phyloP scores from a whole-genome alignment of 1,140 invertebrate genomes.

The Agrypnia vestita region DNA sequence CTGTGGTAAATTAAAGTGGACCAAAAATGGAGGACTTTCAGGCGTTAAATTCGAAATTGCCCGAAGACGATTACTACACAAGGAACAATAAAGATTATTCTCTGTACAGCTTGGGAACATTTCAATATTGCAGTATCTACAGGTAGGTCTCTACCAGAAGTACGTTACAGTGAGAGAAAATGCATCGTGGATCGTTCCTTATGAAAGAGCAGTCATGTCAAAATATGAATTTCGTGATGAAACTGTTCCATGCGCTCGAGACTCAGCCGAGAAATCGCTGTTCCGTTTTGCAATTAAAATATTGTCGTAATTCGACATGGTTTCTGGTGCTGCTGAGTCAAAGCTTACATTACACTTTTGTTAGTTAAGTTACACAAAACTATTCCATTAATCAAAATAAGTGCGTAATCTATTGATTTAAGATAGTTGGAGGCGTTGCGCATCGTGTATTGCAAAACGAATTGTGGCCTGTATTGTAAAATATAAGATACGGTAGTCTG shows the following conservation, averaged over 20 bases:
- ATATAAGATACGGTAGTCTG: too few relatives aligned
- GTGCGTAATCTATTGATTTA: too few relatives aligned
- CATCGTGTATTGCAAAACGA: too few relatives aligned
- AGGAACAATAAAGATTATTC: constrained; percentile 69
- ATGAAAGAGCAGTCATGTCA: constrained; percentile 30
- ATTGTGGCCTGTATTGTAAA: too few relatives aligned
- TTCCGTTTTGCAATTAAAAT: constrained; percentile 27
- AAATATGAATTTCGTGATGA: constrained; percentile 21
- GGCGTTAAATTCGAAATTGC: constrained; percentile 22
- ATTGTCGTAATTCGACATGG: constrained; percentile 36
- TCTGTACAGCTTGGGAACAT: constrained; percentile 70
- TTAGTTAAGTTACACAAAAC: too few relatives aligned
- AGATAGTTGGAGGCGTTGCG: too few relatives aligned
- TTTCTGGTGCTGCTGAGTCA: background rate
- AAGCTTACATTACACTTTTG: constrained; percentile 4
- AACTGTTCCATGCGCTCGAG: constrained; percentile 21
- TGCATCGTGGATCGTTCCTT: constrained; percentile 13
- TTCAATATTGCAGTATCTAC: constrained; percentile 72
- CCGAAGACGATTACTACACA: constrained; percentile 38
- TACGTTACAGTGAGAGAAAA: background rate
- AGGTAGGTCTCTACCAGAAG: constrained; percentile 62
- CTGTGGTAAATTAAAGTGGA: too few relatives aligned
- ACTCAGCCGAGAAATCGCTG: background rate
- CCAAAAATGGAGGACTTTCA: constrained; percentile 49
- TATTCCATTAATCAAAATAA: too few relatives aligned